Conservation (phyloP, 2,113 vertebrate genomes). For the Pseudorhombus dupliciocellatus region DNA sequence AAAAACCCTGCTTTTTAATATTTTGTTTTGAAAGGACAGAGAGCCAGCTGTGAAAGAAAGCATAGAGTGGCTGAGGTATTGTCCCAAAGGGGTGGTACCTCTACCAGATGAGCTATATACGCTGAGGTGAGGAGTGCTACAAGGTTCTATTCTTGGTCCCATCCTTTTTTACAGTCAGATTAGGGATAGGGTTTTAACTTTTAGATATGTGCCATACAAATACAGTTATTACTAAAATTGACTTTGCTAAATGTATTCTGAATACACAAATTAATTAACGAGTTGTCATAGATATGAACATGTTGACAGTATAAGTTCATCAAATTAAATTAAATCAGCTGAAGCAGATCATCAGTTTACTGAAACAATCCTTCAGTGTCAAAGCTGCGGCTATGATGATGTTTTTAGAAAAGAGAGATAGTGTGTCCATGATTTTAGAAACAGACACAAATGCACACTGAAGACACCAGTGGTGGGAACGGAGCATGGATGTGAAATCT, state of each 20-base stretch:
- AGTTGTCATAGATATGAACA: not conserved
- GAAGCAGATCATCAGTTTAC: not conserved
- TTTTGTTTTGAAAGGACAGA: too few relatives aligned
- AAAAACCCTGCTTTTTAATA: too few relatives aligned
- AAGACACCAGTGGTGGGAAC: slow-evolving; percentile 45
- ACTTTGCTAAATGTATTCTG: not conserved
- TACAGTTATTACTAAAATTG: too few relatives aligned
- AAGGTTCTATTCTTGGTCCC: too few relatives aligned
- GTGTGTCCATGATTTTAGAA: not conserved
- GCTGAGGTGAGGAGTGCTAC: too few relatives aligned
- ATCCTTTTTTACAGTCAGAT: too few relatives aligned
- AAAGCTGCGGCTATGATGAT: not conserved
- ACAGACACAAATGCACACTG: slow-evolving; percentile 3
- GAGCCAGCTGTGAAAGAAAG: too few relatives aligned
- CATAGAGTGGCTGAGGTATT: too few relatives aligned
- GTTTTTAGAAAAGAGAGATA: not conserved
- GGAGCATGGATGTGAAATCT: slow-evolving; percentile 67
- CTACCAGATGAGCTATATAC: too few relatives aligned
- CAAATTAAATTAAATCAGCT: not conserved
- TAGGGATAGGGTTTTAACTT: too few relatives aligned
- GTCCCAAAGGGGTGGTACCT: too few relatives aligned
- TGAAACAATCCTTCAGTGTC: not conserved
- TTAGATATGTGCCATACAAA: too few relatives aligned
- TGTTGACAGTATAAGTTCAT: not conserved
- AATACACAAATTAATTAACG: not conserved